Conservation (phyloP, 2,113 vertebrate genomes). For the Trogon surrucura region DNA sequence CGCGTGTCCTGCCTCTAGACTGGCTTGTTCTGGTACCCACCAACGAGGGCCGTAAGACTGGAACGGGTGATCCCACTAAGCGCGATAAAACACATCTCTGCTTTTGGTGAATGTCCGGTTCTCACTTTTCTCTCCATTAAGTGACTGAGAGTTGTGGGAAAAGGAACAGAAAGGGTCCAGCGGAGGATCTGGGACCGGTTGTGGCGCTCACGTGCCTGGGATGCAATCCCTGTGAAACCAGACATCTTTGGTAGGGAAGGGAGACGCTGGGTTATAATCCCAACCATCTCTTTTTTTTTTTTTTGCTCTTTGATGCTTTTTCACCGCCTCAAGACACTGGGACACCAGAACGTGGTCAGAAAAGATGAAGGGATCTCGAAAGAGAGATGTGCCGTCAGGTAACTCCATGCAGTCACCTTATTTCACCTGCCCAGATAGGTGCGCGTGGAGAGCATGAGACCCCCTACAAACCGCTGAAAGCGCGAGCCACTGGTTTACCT, state of each 20-base stretch:
- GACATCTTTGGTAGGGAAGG: background rate
- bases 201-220: background rate
- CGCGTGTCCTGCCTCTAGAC: background rate
- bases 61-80: background rate
- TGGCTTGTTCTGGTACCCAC: background rate
- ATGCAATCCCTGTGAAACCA: background rate
- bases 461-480: background rate
- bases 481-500: background rate
- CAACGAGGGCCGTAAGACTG: background rate
- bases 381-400: background rate
- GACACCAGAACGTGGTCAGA: background rate
- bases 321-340: background rate
- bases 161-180: background rate
- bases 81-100: background rate
- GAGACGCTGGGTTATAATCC: background rate
- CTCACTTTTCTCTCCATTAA: background rate
- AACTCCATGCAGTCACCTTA: background rate
- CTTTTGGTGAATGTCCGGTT: background rate
- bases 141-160: background rate
- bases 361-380: background rate
- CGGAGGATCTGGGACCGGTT: background rate
- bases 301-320: background rate
- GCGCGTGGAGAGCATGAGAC: background rate
- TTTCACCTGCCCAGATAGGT: background rate
- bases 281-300: background rate